phyloP scores from a whole-genome alignment of 1,140 invertebrate genomes.

The Scaptomyza montana region DNA sequence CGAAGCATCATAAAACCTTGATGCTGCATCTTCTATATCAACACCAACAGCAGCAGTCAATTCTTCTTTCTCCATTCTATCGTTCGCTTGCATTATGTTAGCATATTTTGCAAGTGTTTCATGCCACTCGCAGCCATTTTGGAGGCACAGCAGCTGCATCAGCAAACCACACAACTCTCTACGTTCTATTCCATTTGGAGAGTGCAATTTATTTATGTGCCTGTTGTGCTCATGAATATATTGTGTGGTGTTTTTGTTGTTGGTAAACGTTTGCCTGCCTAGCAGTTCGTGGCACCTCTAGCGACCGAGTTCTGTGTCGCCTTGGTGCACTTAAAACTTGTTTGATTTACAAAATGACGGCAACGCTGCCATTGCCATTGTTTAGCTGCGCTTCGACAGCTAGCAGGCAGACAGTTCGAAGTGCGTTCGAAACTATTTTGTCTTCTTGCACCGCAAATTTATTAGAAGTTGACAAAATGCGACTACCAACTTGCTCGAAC shows the following conservation, averaged over 20 bases:
- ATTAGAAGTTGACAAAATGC: slow-evolving; percentile 58
- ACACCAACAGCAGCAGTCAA: background rate
- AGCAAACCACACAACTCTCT: slow-evolving; percentile 39
- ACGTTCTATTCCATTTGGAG: slow-evolving; percentile 41
- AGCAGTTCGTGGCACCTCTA: slow-evolving; percentile 35
- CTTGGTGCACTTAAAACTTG: slow-evolving; percentile 52
- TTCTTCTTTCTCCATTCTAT: slow-evolving; percentile 13
- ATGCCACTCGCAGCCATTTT: slow-evolving; percentile 49
- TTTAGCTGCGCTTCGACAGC: slow-evolving; percentile 28
- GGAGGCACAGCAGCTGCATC: slow-evolving; percentile 48
- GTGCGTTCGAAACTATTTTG: slow-evolving; percentile 38
- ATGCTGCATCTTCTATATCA: slow-evolving; percentile 45
- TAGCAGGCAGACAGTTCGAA: slow-evolving; percentile 27
- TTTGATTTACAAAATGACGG: slow-evolving; percentile 60
- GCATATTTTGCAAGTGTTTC: slow-evolving; percentile 63
- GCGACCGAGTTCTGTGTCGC: slow-evolving; percentile 30
- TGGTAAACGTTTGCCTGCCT: background rate
- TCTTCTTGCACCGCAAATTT: slow-evolving; percentile 33
- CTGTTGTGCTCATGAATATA: slow-evolving; percentile 67
- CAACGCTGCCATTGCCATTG: slow-evolving; percentile 39
- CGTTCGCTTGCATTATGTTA: slow-evolving; percentile 59
- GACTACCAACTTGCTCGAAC: slow-evolving; percentile 27
- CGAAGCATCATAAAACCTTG: slow-evolving; percentile 69
- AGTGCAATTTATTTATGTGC: slow-evolving; percentile 68
- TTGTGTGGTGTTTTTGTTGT: slow-evolving; percentile 26